A percentile compares a stretch with the other conserved stretches of the same genome.
Conservation (phyloP, 2,113 vertebrate genomes). For the Castor canadensis region DNA sequence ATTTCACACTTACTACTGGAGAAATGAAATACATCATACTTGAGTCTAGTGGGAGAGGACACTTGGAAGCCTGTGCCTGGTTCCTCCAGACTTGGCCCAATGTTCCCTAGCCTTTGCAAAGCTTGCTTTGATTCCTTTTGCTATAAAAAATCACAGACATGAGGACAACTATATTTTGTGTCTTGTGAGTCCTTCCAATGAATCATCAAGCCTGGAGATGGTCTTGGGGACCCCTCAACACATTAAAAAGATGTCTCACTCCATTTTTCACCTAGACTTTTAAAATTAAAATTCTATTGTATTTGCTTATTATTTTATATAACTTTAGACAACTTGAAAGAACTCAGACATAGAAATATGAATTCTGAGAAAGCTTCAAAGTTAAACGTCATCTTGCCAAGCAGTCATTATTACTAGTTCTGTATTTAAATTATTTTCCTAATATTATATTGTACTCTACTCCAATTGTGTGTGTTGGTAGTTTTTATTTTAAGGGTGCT, state of each 20-base stretch:
- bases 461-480: neutral
- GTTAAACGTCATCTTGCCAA: neutral
- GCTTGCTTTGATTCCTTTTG: neutral
- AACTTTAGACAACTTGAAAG: neutral
- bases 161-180: neutral
- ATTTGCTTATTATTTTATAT: neutral
- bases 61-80: neutral
- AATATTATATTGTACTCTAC: neutral
- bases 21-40: neutral
- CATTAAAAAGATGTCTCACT: neutral
- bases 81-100: neutral
- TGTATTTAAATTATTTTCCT: constrained; percentile 34
- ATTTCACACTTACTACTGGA: neutral
- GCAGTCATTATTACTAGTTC: neutral
- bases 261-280: neutral
- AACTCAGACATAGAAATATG: neutral
- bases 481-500: constrained; percentile 5
- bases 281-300: neutral
- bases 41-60: neutral
- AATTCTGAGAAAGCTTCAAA: neutral
- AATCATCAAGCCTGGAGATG: neutral
- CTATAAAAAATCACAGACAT: neutral
- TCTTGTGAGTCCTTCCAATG: neutral
- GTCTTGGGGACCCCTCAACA: neutral
- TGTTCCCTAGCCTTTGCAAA: neutral